Evolutionary conservation across 2,113 vertebrate genomes (phyloP).

Genomic region (Lamprologus lemairii): DNA sequence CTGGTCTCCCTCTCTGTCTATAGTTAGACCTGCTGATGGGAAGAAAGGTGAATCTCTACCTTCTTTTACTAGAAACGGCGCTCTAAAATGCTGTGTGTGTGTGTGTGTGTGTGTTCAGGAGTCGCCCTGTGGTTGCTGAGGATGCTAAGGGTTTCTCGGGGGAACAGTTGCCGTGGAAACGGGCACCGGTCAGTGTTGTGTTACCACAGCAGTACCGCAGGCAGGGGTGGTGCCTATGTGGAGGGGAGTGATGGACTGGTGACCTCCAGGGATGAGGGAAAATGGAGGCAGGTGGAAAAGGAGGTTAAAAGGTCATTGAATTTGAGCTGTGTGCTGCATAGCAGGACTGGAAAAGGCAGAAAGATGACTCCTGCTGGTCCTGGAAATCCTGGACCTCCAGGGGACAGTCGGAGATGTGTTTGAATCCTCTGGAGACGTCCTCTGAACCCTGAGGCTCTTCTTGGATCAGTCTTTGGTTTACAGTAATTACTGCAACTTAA

Average conservation of each 20-base stretch:
- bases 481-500: neutral
- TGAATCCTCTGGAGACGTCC: neutral
- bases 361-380: conserved; percentile 45
- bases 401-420: neutral
- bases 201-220: conserved; percentile 66
- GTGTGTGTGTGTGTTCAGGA: neutral
- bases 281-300: neutral
- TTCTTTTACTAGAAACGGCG: conserved; percentile 48
- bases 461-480: neutral
- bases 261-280: conserved; percentile 60
- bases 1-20: conserved; percentile 2
- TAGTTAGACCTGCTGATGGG: conserved; percentile 56
- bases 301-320: conserved; percentile 63
- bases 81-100: conserved; percentile 6
- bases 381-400: conserved; percentile 33
- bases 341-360: conserved; percentile 26
- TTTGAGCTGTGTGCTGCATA: conserved; percentile 47
- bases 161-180: conserved; percentile 66
- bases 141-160: conserved; percentile 56
- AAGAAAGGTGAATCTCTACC: conserved; percentile 52
- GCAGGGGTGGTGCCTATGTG: neutral
- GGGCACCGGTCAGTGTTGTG: conserved; percentile 72
- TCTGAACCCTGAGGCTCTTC: neutral
- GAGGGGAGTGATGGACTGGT: conserved; percentile 39
- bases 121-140: conserved; percentile 51